Evolutionary conservation across 92 coral and sea anemone species (phyloP), one percentile per base, ranked within the genome.

Genomic region (Epizoanthus ramosus): DNA sequence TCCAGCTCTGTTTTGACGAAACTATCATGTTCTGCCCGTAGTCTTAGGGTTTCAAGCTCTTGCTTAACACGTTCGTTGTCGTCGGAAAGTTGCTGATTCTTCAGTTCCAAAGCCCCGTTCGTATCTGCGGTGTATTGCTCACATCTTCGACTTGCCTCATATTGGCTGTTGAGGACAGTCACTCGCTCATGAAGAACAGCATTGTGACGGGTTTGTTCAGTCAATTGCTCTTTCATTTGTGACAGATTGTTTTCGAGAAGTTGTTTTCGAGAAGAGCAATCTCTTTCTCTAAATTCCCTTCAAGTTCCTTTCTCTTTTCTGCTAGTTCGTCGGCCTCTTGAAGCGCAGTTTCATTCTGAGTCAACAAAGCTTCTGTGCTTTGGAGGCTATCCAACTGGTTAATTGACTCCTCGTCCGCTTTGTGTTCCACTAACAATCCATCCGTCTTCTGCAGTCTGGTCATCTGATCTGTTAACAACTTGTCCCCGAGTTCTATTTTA

Each of bases 81-180:
- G 43, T 68, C 73, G 31, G 15, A 60, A 60, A 60, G 24, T 60
- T 68, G 73, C 31, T 33, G 73, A 68, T 25, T 68, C 21, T 45
- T 68, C 39, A 68, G 17, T 33, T 24, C 73, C 43, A 73, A 73
- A 73, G 35, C 24, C 31, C 17, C 25, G 57, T 54, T 73, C 41
- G 18, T 0, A 4, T 73, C 58, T 54, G 43, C 37, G 25, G 25
- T 24, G 53, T 73, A 63, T 50, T 74, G 80, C 23, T 74, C 52
- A 54, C 31, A 24, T 24, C 63, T 41, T 3, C 4, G 43, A 47
- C 64, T 73, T 73, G 39, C 24, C 56, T 16, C 22, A 24, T 24
- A 43, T 6, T 73, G 47, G 31, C 33, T 73, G 33, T 53, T 73
- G 43, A 73, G 14, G 1, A 24, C 37, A 14, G 12, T 4, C 6